phyloP scores from a whole-genome alignment of 1,140 invertebrate species.

The Aradophagus sp. region DNA sequence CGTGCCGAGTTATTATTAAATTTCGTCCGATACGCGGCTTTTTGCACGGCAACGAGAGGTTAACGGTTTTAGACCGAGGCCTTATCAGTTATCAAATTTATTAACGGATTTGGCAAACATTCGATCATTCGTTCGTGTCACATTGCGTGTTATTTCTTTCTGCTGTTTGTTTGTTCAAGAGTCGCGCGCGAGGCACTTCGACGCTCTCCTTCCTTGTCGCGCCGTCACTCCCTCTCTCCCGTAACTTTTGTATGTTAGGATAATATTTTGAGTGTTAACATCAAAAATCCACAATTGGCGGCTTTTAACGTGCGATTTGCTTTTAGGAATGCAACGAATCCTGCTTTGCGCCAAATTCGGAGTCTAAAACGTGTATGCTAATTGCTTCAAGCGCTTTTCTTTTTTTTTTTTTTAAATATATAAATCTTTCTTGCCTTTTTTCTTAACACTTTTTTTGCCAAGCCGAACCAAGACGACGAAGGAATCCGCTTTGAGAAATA shows the following conservation, averaged over 20 bases:
- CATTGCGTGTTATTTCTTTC: conserved; percentile 53
- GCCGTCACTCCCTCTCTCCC: no score
- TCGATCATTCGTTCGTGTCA: conserved; percentile 49
- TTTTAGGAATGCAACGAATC: conserved; percentile 33
- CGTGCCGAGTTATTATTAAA: conserved; percentile 41
- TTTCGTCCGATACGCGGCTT: conserved; percentile 19
- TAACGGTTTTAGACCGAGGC: conserved; percentile 46
- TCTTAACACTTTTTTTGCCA: conserved; percentile 7
- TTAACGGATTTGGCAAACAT: conserved; percentile 54
- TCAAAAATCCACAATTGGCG: conserved; percentile 42
- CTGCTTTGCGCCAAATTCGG: conserved; percentile 36
- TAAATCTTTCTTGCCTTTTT: no score
- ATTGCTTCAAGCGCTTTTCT: conserved; percentile 15
- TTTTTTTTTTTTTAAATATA: no score
- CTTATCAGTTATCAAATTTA: conserved; percentile 54
- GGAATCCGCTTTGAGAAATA: conserved; percentile 44
- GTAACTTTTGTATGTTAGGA: conserved; percentile 38
- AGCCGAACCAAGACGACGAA: conserved; percentile 14
- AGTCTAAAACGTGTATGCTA: conserved; percentile 39
- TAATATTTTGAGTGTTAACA: conserved; percentile 50
- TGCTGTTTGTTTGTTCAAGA: conserved; percentile 57
- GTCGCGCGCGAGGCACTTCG: conserved; percentile 45
- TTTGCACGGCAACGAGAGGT: conserved; percentile 52
- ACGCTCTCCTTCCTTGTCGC: no score
- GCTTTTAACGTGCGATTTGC: conserved; percentile 30